These are phyloP conservation scores for Gulo gulo DNA, from an alignment of 2,113 vertebrate genomes.

Conservation along the genomic window DNA sequence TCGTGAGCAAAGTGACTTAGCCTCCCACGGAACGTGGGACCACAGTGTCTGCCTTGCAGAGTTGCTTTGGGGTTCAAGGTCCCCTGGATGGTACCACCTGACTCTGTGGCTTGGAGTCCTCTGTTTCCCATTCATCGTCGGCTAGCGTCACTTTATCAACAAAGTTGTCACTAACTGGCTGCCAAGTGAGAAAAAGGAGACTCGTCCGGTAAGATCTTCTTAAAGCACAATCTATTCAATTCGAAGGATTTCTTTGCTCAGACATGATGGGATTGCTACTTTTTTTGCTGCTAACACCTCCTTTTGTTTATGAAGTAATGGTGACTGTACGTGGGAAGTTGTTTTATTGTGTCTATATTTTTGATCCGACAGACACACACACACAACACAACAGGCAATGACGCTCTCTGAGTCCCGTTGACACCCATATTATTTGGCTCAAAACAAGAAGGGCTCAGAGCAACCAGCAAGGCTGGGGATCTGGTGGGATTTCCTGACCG, in stretches of 20 bases:
- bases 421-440: neutral
- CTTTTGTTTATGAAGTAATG: neutral
- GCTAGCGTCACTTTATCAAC: rapidly evolving
- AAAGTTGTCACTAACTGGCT: neutral
- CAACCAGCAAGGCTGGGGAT: neutral
- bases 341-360: neutral
- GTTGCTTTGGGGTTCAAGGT: neutral
- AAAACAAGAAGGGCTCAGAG: neutral
- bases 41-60: rapidly evolving
- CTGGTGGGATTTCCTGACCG: neutral
- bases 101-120: neutral
- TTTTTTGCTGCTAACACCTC: neutral
- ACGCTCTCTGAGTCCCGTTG: neutral
- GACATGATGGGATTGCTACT: neutral
- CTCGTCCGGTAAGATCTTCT: rapidly evolving
- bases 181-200: neutral
- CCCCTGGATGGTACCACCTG: rapidly evolving
- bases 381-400: neutral
- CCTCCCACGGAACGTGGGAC: rapidly evolving
- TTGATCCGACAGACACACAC: neutral
- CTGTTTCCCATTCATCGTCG: neutral
- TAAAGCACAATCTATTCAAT: neutral
- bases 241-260: neutral
- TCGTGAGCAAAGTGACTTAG: neutral
- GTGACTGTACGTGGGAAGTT: rapidly evolving